Conservation (phyloP, 2,113 vertebrate genomes). For the Hypocryptadius cinnamomeus region DNA sequence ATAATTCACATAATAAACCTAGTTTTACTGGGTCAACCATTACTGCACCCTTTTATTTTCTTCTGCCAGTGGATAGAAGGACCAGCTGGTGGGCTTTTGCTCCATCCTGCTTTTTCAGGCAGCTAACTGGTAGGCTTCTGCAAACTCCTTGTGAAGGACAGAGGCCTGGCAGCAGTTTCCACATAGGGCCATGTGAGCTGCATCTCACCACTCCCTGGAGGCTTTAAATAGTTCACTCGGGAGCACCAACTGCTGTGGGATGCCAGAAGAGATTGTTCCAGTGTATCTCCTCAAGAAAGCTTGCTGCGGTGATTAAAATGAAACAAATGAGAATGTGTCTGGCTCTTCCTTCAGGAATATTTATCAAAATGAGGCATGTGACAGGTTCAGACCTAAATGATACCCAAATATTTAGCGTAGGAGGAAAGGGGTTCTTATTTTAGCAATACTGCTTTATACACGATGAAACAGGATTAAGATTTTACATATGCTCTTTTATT, state of each 20-base stretch:
- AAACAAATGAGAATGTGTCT: not conserved
- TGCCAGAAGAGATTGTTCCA: not conserved
- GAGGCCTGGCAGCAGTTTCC: not conserved
- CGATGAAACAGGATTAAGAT: not conserved
- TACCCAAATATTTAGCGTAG: not conserved
- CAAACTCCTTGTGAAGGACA: not conserved
- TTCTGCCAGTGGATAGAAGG: not conserved
- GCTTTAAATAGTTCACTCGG: not conserved
- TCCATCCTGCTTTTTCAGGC: not conserved
- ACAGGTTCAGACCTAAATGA: not conserved
- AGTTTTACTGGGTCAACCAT: not conserved
- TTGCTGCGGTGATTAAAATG: not conserved
- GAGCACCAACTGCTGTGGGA: not conserved
- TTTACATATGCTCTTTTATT: constrained; percentile 28
- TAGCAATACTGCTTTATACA: not conserved
- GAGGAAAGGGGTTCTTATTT: not conserved
- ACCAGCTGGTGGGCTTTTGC: not conserved
- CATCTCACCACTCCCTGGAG: not conserved
- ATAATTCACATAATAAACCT: not conserved
- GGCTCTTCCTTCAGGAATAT: not conserved
- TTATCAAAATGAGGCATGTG: not conserved
- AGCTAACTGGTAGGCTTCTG: not conserved
- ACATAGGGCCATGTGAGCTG: not conserved
- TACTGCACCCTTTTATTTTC: not conserved
- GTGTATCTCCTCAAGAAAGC: not conserved